phyloP scores from a whole-genome alignment of 2,888 invertebrate genomes.

The Cybosia mesomella region DNA sequence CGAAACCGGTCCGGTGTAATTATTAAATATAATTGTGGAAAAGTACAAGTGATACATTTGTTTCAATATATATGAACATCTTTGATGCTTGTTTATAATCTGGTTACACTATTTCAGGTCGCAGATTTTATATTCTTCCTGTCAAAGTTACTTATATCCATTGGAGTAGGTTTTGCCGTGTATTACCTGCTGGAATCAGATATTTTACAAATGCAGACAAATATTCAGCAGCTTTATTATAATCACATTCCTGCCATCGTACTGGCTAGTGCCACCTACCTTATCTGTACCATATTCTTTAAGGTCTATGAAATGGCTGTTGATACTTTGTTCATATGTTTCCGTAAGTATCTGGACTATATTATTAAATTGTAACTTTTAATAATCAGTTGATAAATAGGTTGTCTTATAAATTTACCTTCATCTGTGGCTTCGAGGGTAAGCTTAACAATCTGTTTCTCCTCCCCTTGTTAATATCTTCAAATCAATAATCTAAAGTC shows the following conservation, averaged over 20 bases:
- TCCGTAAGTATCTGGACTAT: constrained; percentile 90
- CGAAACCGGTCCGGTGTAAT: too few relatives aligned
- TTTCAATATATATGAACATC: background rate
- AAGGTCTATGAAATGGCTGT: constrained; percentile 99
- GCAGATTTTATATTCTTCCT: constrained; percentile 97
- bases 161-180: constrained; percentile 91
- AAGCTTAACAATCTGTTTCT: background rate
- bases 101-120: constrained; percentile 83
- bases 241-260: constrained; percentile 94
- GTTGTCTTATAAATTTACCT: background rate
- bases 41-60: too few relatives aligned
- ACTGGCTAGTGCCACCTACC: constrained; percentile 93
- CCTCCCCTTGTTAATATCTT: background rate
- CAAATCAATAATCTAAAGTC: background rate
- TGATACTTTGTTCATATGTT: constrained; percentile 98
- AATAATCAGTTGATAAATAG: background rate
- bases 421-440: background rate
- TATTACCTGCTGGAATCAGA: constrained; percentile 91
- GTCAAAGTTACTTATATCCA: constrained; percentile 94
- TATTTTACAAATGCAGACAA: constrained; percentile 80
- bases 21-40: too few relatives aligned
- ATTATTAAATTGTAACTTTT: background rate
- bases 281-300: constrained; percentile 96
- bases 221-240: constrained; percentile 89
- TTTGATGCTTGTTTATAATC: background rate